Conservation (phyloP, 2,113 vertebrate species). For the Myotis yumanensis region DNA sequence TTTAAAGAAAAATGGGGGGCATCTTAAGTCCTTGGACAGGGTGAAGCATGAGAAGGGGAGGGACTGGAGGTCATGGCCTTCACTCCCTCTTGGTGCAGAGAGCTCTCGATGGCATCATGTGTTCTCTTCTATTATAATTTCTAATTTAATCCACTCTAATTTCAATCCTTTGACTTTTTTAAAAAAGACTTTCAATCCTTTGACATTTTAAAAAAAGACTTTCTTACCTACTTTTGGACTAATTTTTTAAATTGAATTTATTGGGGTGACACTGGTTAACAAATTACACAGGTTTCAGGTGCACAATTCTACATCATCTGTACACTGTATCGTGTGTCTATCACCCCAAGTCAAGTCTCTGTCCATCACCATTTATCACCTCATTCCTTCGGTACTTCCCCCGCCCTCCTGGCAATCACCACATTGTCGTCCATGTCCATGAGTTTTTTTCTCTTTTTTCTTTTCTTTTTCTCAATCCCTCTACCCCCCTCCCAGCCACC, state of each 20-base stretch:
- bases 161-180: not conserved
- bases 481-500: not conserved
- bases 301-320: not conserved
- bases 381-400: not conserved
- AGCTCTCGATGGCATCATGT: not conserved
- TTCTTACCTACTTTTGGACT: not conserved
- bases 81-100: fast-evolving
- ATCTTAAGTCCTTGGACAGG: not conserved
- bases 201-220: not conserved
- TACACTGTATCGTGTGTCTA: not conserved
- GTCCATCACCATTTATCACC: not conserved
- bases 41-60: not conserved
- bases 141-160: not conserved
- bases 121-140: not conserved
- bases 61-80: not conserved
- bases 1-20: too few species aligned
- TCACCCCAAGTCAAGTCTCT: too few species aligned
- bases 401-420: not conserved
- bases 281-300: not conserved
- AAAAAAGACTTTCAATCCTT: not conserved
- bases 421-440: not conserved
- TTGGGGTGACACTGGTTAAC: not conserved
- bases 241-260: not conserved
- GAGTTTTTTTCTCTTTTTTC: too few species aligned
- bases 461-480: not conserved